Evolutionary conservation across 2,888 invertebrate genomes (phyloP).

Genomic region (Brachypalpus laphriformis): DNA sequence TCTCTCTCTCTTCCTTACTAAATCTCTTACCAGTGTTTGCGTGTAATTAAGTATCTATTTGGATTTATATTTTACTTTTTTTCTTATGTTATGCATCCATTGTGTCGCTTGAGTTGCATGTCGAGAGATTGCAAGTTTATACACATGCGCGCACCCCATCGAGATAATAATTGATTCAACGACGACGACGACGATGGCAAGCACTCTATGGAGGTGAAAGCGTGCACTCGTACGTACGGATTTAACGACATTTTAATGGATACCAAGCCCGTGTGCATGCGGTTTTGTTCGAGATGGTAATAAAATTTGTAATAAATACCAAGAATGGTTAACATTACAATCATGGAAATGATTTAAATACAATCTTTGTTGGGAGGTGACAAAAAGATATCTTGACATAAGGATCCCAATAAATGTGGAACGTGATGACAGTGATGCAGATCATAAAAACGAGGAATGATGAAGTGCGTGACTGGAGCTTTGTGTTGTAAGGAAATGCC

Average conservation of each 20-base stretch:
- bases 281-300: conserved; percentile 54
- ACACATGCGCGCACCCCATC: conserved; percentile 58
- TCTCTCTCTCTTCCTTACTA: not conserved
- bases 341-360: conserved; percentile 33
- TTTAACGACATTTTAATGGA: conserved; percentile 71
- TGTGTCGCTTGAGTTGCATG: conserved; percentile 38
- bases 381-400: conserved; percentile 48
- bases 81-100: not conserved
- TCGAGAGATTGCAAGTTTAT: conserved; percentile 22
- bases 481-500: conserved; percentile 39
- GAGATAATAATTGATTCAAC: conserved; percentile 65
- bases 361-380: conserved; percentile 38
- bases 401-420: conserved; percentile 49
- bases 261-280: conserved; percentile 54
- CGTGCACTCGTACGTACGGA: conserved; percentile 21
- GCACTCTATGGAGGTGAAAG: too few relatives aligned
- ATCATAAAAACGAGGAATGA: not conserved
- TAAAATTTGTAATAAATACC: conserved; percentile 70
- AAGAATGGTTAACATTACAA: conserved; percentile 47
- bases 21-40: conserved; percentile 20
- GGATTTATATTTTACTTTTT: not conserved
- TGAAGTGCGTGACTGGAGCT: conserved; percentile 12
- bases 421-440: conserved; percentile 49
- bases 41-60: conserved; percentile 45
- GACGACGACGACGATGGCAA: not conserved